phyloP scores from a whole-genome alignment of 2,888 invertebrate species.

The Sturmia bella region DNA sequence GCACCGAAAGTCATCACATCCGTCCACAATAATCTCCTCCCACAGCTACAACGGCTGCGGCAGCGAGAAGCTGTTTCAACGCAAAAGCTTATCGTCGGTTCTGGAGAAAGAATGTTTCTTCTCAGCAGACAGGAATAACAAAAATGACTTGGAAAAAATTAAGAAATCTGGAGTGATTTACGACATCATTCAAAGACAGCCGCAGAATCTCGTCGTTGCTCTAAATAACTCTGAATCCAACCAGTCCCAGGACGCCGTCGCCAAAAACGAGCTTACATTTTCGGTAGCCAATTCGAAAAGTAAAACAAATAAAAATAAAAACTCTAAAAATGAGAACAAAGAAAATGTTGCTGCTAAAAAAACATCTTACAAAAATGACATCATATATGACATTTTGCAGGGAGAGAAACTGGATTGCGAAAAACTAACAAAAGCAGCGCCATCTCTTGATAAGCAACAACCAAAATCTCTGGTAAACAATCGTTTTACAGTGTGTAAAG shows the following conservation, averaged over 20 bases:
- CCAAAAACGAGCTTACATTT: background rate
- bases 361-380: conserved; percentile 77
- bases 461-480: conserved; percentile 70
- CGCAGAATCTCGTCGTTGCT: conserved; percentile 27
- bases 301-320: no score
- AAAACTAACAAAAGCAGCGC: conserved; percentile 18
- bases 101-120: conserved; percentile 75
- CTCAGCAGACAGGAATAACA: conserved; percentile 49
- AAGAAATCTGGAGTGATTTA: conserved; percentile 80
- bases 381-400: conserved; percentile 82
- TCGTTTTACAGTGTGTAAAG: conserved; percentile 81
- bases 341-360: conserved; percentile 69
- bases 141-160: conserved; percentile 64
- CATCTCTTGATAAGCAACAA: background rate
- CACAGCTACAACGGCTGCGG: conserved; percentile 23
- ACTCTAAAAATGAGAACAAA: conserved; percentile 45
- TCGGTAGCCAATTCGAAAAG: background rate
- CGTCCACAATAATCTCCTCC: conserved; percentile 63
- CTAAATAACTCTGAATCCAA: background rate
- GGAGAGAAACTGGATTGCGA: conserved; percentile 75
- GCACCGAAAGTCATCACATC: conserved; percentile 80
- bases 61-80: conserved; percentile 77
- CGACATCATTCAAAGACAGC: conserved; percentile 80
- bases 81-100: conserved; percentile 79
- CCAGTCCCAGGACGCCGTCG: conserved; percentile 1